Evolutionary conservation across 2,797 vertebrate species (phyloP), one percentile per base, ranked within the genome.

Genomic region (Coendou prehensilis): DNA sequence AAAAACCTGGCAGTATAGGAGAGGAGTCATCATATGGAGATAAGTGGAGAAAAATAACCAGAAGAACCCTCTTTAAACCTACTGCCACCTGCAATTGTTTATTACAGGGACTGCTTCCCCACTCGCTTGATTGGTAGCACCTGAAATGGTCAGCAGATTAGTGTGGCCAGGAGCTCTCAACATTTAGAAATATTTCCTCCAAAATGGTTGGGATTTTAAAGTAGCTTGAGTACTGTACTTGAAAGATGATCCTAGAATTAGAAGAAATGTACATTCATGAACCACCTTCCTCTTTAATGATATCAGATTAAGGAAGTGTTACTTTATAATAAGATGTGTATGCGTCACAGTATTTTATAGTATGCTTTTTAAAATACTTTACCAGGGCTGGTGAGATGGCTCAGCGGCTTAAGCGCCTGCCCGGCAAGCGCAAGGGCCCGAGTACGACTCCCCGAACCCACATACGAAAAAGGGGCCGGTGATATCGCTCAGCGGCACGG

Each of bases 291-390:
- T 93, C 80, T 91, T 94, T 87, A 85, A 41, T 93, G 92, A 54
- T 67, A 69, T 1, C 33, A 80, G 61, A 71, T 86, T 83, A 91
- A 67, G 89, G 63, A 91, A 87, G 41, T 91, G 26, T 91, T 91
- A 41, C 33, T 75, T n/a, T 87, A 0, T 89, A 61, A 93, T 79
- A 57, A 83, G 41, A 45, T 88, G 4, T 84, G 37, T 87, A 57
- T 79, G 33, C 85, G 45, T 87, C 52, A 89, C 41, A 86, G 2
- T 89, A 69, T 86, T 94, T 87, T 87, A 80, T 91, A 87, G 59
- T 94, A 96, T 93, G 50, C 28, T 95, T 95, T 94, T 75, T 52
- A 79, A 93, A 54, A 86, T 50, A 26, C 64, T 87, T 59, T 71
- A 59, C 28, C 50, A 87, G 23, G 37, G 37, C 37, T 41, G 37